Percentiles rank a stretch among this genome's conserved stretches.
Evolutionary conservation across 2,797 vertebrate genomes (phyloP).

Genomic region (Crax fasciolata): DNA sequence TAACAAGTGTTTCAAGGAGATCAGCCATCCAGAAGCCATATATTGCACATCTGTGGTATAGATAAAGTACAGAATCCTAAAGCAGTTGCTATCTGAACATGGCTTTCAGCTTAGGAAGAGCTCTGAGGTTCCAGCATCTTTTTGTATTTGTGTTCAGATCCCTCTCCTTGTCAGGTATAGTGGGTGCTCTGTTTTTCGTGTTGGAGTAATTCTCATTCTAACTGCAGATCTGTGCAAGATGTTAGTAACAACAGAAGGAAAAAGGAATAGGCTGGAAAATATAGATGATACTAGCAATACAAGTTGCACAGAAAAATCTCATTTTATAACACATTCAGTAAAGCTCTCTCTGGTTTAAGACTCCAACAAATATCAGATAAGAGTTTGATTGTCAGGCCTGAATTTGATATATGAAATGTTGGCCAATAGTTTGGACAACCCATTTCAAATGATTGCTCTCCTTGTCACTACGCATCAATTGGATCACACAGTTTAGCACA

Average conservation of each 20-base stretch:
- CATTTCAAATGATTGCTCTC: neutral
- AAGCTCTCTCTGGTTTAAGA: neutral
- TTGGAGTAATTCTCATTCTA: neutral
- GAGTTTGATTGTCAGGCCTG: neutral
- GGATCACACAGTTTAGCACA: neutral
- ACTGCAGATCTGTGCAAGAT: neutral
- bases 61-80: neutral
- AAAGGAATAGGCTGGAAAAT: neutral
- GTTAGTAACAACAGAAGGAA: fast-evolving
- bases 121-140: neutral
- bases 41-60: fast-evolving
- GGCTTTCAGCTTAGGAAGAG: neutral
- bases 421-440: neutral
- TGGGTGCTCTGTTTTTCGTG: neutral
- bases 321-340: neutral
- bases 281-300: neutral
- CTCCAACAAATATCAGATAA: neutral
- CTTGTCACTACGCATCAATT: neutral
- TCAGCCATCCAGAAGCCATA: neutral
- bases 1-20: neutral
- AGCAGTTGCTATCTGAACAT: neutral
- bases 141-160: fast-evolving
- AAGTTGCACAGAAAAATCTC: neutral
- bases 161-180: neutral
- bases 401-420: neutral